Base-by-base conservation (phyloP, 2,113 vertebrate genomes). In the Hystrix brachyura region DNA sequence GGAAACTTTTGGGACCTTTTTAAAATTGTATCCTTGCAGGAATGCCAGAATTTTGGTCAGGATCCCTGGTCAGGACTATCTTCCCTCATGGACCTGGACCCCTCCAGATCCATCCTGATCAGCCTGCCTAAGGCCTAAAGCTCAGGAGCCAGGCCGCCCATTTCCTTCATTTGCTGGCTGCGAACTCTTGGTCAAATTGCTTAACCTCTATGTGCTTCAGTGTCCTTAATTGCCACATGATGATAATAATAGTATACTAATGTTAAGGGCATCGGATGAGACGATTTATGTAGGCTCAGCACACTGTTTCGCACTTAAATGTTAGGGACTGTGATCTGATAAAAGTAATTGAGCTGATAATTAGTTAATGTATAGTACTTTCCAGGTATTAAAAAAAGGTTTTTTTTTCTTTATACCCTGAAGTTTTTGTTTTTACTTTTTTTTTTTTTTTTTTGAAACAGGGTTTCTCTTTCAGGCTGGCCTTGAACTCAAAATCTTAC, bases 151-250 rank as follows among this genome's bases (percentile, higher is more conserved):
- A 23, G 9, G 11, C 10, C 92, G 23, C 82, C 51, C n/a, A 62
- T 48, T 7, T 80, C 32, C 38, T 93, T 91, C 21, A 94, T 79
- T 85, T 67, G 86, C 32, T 62, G n/a, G 11, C 34, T 86, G 23
- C 91, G 59, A 85, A 86, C 89, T 88, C 53, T 91, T 93, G 34
- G 92, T 88, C 60, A 69, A 89, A 55, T 60, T 64, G 34, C 43
- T 97, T 69, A n/a, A 55, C 25, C 8, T n/a, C 27, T 97, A n/a
- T 84, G 32, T 80, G 21, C 48, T 19, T 94, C 81, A 53, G 60
- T 91, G 74, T 92, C 67, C 55, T 60, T 94, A 67, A 53, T 17
- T 3, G 27, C 76, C 38, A 25, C 48, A 76, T 43, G 65, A 29
- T 65, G 53, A 71, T 51, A 90, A 71, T 38, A 46, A 34, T 18